These are phyloP conservation scores for Mesaphorura yosii DNA, from an alignment of 1,140 invertebrate species.

Conservation along the genomic window DNA sequence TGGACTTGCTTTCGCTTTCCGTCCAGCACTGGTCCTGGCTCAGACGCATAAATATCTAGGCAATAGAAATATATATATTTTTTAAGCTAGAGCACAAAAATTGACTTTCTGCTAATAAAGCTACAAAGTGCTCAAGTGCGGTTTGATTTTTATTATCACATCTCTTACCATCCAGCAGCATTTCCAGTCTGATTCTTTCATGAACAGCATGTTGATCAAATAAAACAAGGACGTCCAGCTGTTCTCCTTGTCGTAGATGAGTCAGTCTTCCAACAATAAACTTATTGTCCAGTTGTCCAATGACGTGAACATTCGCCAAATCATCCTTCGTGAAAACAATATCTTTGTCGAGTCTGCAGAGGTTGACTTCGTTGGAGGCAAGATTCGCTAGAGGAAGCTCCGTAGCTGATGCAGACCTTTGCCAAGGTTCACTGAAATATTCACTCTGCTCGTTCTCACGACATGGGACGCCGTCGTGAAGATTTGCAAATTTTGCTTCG, in stretches of 20 bases:
- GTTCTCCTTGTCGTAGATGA: conserved; percentile 13
- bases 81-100: too few relatives aligned
- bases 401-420: neutral
- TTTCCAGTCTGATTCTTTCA: conserved; percentile 55
- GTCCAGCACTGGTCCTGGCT: neutral
- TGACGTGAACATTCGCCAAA: conserved; percentile 36
- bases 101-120: too few relatives aligned
- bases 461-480: too few relatives aligned
- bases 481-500: too few relatives aligned
- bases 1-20: conserved; percentile 1
- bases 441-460: neutral
- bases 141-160: neutral
- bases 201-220: conserved; percentile 68
- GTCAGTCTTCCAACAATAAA: conserved; percentile 47
- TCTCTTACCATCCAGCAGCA: conserved; percentile 38
- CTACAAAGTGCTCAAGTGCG: too few relatives aligned
- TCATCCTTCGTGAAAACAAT: conserved; percentile 22
- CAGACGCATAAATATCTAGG: neutral
- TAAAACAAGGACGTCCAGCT: conserved; percentile 41
- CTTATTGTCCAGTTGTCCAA: conserved; percentile 55
- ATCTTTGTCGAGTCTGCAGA: too few relatives aligned
- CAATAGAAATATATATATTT: too few relatives aligned
- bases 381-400: neutral
- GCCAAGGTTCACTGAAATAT: neutral
- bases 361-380: too few relatives aligned